phyloP scores from a whole-genome alignment of 2,888 invertebrate species.

The Chymomyza procnemis region DNA sequence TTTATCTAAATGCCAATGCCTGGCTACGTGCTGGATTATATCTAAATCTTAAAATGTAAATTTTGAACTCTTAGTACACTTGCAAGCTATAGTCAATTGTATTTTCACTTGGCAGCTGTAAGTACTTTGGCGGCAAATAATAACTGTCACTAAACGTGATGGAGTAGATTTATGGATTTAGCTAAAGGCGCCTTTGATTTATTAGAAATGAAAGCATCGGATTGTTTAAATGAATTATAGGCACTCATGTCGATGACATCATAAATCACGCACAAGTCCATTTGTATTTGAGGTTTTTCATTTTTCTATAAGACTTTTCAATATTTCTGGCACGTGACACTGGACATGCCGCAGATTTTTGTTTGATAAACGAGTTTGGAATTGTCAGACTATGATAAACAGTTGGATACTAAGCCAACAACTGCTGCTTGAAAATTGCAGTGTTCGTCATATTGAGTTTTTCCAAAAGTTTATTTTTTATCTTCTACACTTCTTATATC shows the following conservation, averaged over 20 bases:
- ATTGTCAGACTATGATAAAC: background rate
- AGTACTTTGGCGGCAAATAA: slow-evolving; percentile 54
- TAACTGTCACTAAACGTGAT: slow-evolving; percentile 64
- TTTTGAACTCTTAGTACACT: background rate
- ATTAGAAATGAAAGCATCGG: slow-evolving; percentile 29
- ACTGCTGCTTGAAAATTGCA: background rate
- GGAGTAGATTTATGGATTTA: slow-evolving; percentile 54
- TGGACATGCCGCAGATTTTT: background rate
- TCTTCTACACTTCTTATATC: too few species aligned
- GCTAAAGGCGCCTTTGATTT: slow-evolving; percentile 36
- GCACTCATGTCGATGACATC: slow-evolving; percentile 54
- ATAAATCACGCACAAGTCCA: slow-evolving; percentile 58
- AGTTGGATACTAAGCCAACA: background rate
- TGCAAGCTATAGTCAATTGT: background rate
- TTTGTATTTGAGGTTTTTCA: slow-evolving; percentile 28
- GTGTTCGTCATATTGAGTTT: background rate
- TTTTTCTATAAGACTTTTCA: slow-evolving; percentile 8
- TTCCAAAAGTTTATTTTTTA: too few species aligned
- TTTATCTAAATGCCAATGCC: background rate
- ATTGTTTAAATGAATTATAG: slow-evolving; percentile 58
- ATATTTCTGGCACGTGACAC: slow-evolving; percentile 48
- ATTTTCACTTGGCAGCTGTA: background rate
- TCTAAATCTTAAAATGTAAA: background rate
- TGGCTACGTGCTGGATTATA: background rate
- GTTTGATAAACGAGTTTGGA: background rate